Evolutionary conservation across 2,797 vertebrate genomes (phyloP).

Genomic region (Euthynnus affinis): DNA sequence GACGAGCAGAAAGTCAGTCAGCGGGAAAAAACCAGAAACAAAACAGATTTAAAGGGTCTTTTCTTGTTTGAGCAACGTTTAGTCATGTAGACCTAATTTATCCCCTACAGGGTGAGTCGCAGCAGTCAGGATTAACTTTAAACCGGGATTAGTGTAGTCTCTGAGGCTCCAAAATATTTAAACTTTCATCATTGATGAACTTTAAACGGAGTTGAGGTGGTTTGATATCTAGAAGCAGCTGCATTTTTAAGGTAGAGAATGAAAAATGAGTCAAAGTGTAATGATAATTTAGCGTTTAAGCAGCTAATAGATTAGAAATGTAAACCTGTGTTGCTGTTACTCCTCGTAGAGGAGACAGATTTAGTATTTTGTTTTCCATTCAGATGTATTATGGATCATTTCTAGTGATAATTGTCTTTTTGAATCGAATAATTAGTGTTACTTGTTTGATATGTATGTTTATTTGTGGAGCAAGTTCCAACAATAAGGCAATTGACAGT

Average conservation of each 20-base stretch:
- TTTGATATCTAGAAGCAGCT: not conserved
- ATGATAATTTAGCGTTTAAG: not conserved
- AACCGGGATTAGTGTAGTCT: constrained; percentile 39
- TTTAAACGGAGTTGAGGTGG: not conserved
- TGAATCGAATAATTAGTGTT: not conserved
- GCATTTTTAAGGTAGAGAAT: not conserved
- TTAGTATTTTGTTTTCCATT: too few species aligned
- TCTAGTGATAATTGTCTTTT: not conserved
- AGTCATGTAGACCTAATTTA: not conserved
- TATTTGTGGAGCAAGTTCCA: not conserved
- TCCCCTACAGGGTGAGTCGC: constrained; percentile 6
- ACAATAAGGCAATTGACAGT: not conserved
- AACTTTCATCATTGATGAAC: not conserved
- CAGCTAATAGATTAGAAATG: too few species aligned
- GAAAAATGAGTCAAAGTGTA: not conserved
- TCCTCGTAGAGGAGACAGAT: too few species aligned
- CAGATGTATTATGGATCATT: not conserved
- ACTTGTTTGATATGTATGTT: too few species aligned
- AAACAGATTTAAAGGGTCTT: not conserved
- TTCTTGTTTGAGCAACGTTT: not conserved
- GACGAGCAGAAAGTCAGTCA: not conserved
- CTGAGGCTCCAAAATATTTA: constrained; percentile 2
- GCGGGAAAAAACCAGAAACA: not conserved
- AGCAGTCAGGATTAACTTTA: constrained; percentile 24
- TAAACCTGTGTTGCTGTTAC: too few species aligned